Evolutionary conservation across 2,113 vertebrate genomes (phyloP), one percentile per base, ranked within the genome.

Genomic region (Lamprologus sp.): DNA sequence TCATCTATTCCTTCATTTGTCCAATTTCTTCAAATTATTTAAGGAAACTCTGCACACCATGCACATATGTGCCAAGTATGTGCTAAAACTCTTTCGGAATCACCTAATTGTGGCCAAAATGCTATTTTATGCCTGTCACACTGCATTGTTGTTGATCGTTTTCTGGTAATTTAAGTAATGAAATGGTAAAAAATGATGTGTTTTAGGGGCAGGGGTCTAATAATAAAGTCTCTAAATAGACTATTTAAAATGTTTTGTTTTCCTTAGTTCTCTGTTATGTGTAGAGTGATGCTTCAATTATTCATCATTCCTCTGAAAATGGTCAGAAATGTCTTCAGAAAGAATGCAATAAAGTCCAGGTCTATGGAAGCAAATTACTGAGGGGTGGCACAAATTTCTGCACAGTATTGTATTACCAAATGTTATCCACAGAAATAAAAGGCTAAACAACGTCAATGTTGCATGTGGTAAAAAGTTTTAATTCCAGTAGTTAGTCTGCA

Each of bases 381-480:
- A 28, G 8, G 21, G 68, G 68, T 73, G 68, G 13, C 21, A 13
- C 68, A 73, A 7, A 45, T 45, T 73, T 26, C 13, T 45, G 68
- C 21, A 10, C 14, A 73, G 21, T 26, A 45, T 26, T 42, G 13
- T 17, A 47, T 75, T 75, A 75, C 23, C 23, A 75, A 75, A 47
- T 47, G 23, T 53, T 2, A 14, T 23, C 2, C 31, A 81, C 7
- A 21, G 54, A 68, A 85, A 58, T 5, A 63, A 63, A 65, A 53
- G 6, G 4, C 15, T 3, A 31, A 31, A 68, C 11, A 15, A 49
- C 53, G 8, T 79, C 4, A 35, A 65, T 82, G 53, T 81, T 87
- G 79, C 81, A 31, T 86, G 90, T 94, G 94, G 94, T 96, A 95
- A 94, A 96, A 95, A 93, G 70, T 89, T 95, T 95, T 91, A 94